Percentiles rank a stretch among this genome's conserved stretches.
Conservation (phyloP, 1,140 invertebrate genomes). For the Oscheius sp. region DNA sequence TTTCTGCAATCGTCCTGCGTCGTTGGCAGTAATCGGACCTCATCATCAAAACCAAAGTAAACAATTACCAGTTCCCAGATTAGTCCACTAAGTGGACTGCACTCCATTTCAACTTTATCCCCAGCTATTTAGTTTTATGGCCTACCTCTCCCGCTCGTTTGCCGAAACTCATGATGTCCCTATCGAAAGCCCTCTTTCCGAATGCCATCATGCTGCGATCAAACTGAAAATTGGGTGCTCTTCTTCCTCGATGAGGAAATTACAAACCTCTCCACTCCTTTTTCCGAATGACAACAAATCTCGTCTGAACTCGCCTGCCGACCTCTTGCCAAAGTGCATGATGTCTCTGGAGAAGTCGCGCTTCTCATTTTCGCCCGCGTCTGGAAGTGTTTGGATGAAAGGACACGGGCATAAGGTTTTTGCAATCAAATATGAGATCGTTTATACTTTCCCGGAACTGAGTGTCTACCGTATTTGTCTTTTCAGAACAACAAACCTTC, state of each 20-base stretch:
- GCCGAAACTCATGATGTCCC: constrained; percentile 2
- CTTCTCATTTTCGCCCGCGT: background rate
- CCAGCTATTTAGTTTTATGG: background rate
- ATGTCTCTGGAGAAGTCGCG: background rate
- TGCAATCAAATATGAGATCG: too few relatives aligned
- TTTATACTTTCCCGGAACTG: too few relatives aligned
- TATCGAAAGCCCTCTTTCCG: background rate
- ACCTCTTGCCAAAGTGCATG: constrained; percentile 1
- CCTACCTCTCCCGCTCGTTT: background rate
- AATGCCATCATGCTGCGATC: background rate
- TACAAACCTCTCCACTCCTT: background rate
- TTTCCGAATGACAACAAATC: background rate
- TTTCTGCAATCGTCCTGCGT: too few relatives aligned
- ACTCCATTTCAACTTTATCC: too few relatives aligned
- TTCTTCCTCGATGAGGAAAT: background rate
- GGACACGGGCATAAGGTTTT: too few relatives aligned
- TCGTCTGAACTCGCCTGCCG: background rate
- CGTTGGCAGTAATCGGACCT: too few relatives aligned
- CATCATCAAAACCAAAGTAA: too few relatives aligned
- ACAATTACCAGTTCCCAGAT: too few relatives aligned
- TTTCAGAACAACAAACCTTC: too few relatives aligned
- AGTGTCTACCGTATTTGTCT: too few relatives aligned
- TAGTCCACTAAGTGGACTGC: too few relatives aligned
- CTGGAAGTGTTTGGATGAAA: too few relatives aligned
- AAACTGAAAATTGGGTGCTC: background rate